Evolutionary conservation across 2,113 vertebrate species (phyloP).

Genomic region (Romanogobio albipinnatus): DNA sequence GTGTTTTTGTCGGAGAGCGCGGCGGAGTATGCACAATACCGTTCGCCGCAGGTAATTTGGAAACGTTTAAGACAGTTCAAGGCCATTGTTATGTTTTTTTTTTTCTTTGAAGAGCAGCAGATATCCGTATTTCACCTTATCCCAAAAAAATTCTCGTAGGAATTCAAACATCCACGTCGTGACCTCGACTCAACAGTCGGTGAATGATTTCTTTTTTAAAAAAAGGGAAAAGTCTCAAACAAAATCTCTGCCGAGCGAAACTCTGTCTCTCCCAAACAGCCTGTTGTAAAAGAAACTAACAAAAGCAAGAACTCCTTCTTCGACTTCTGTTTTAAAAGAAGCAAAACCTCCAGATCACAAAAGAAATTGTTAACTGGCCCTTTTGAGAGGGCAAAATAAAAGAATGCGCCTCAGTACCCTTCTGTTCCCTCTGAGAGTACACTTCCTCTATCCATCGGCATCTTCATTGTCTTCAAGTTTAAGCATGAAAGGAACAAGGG

Average conservation of each 20-base stretch:
- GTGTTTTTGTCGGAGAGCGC: conserved; percentile 59
- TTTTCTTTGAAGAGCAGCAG: conserved; percentile 84
- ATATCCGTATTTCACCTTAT: conserved; percentile 79
- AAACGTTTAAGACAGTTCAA: conserved; percentile 84
- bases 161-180: conserved; percentile 70
- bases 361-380: conserved; percentile 68
- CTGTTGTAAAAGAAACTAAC: conserved; percentile 58
- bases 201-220: conserved; percentile 55
- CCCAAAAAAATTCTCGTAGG: conserved; percentile 61
- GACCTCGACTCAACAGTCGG: conserved; percentile 72
- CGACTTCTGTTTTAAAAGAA: neutral
- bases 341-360: conserved; percentile 37
- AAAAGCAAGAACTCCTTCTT: conserved; percentile 48
- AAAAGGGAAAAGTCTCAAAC: conserved; percentile 62
- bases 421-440: conserved; percentile 58
- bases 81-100: conserved; percentile 75
- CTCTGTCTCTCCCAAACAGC: conserved; percentile 52
- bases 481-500: conserved; percentile 69
- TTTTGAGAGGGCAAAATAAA: conserved; percentile 60
- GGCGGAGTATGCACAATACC: conserved; percentile 53
- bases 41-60: conserved; percentile 70
- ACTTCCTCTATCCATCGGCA: conserved; percentile 65
- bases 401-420: conserved; percentile 59
- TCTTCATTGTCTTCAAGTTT: conserved; percentile 77
- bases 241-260: conserved; percentile 55